phyloP scores from a whole-genome alignment of 2,797 vertebrate species.

The Microcaecilia unicolor region DNA sequence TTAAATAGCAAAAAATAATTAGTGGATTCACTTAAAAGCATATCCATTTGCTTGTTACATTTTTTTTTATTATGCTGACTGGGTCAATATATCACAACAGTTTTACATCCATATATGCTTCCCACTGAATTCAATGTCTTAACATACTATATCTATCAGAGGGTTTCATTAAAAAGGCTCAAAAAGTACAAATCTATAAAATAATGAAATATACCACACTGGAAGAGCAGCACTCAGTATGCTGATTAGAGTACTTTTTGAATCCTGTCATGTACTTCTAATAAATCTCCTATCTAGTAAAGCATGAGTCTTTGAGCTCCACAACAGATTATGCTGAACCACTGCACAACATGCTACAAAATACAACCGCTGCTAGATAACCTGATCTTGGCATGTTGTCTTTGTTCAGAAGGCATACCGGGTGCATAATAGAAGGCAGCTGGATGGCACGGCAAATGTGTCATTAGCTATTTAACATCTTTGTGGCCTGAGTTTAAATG shows the following conservation, averaged over 20 bases:
- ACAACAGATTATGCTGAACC: not conserved
- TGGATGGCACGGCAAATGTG: conserved; percentile 61
- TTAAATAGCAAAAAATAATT: no score
- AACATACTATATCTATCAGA: not conserved
- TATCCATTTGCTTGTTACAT: not conserved
- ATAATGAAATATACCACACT: conserved; percentile 3
- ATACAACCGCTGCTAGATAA: conserved; percentile 35
- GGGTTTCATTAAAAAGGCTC: not conserved
- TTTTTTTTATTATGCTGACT: not conserved
- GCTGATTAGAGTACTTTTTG: no score
- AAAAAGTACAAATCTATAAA: not conserved
- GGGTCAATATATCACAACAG: not conserved
- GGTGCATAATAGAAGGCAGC: conserved; percentile 50
- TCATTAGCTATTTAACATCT: conserved; percentile 62
- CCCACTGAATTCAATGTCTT: not conserved
- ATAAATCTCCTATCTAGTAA: conserved; percentile 3
- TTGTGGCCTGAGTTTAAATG: conserved; percentile 72
- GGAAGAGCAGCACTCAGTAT: not conserved
- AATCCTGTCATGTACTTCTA: not conserved
- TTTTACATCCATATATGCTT: not conserved
- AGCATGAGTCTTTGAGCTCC: not conserved
- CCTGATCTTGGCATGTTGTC: conserved; percentile 40
- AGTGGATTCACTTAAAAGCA: not conserved
- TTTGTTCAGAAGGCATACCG: conserved; percentile 42
- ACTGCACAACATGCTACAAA: conserved; percentile 14